Evolutionary conservation across 2,797 vertebrate genomes (phyloP).

Genomic region (Discoglossus pictus): DNA sequence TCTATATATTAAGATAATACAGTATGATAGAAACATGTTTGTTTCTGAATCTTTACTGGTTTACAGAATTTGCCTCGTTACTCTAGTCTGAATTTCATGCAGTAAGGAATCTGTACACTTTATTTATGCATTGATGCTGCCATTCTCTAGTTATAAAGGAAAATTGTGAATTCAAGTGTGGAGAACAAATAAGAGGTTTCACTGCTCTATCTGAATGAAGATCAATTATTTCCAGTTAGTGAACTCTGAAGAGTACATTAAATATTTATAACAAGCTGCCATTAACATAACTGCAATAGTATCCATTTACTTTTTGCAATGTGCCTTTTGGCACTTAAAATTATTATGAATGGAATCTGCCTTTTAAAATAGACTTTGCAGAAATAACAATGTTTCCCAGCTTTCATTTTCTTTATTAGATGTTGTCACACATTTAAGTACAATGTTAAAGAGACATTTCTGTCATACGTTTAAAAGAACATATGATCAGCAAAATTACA

Average conservation of each 20-base stretch:
- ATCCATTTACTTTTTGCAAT: slow-evolving; percentile 12
- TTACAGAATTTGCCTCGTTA: no score
- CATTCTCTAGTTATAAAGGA: slow-evolving; percentile 6
- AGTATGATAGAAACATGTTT: no score
- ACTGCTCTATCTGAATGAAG: slow-evolving; percentile 25
- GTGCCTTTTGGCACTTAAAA: slow-evolving; percentile 20
- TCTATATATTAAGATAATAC: no score
- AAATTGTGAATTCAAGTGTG: slow-evolving; percentile 10
- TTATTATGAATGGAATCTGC: no score
- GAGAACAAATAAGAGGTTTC: slow-evolving; percentile 27
- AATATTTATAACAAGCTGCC: slow-evolving; percentile 39
- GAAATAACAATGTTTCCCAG: no score
- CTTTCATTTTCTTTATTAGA: no score
- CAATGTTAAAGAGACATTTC: no score
- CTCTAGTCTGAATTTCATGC: no score
- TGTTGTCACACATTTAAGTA: no score
- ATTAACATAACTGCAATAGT: slow-evolving; percentile 43
- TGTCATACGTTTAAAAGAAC: no score
- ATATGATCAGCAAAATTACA: no score
- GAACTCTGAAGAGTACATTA: slow-evolving; percentile 46
- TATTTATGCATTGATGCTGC: slow-evolving; percentile 12
- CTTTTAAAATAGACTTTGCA: slow-evolving; percentile 7
- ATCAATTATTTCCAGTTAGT: slow-evolving; percentile 51
- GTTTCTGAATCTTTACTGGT: no score
- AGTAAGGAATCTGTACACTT: background rate